Percentiles rank a stretch among this genome's conserved stretches.
phyloP scores from a whole-genome alignment of 1,140 invertebrate species.

The Drosophila azteca region DNA sequence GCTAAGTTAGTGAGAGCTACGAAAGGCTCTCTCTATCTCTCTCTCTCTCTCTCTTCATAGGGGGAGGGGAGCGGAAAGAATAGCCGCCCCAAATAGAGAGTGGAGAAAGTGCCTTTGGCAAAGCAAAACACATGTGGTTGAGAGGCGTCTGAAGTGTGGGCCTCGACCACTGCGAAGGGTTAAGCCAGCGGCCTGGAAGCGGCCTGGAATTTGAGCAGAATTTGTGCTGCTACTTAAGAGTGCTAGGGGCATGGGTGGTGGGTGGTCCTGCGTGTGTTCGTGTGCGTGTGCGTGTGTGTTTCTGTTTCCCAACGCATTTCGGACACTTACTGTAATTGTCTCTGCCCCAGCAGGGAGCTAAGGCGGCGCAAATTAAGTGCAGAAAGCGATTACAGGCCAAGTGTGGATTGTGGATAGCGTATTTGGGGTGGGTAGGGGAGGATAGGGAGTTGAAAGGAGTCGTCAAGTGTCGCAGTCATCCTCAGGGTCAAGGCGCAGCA shows the following conservation, averaged over 20 bases:
- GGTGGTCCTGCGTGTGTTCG: no score
- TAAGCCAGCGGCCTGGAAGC: constrained; percentile 59
- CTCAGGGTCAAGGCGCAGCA: constrained; percentile 60
- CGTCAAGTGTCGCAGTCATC: constrained; percentile 37
- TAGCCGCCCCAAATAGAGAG: constrained; percentile 9
- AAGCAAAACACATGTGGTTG: constrained; percentile 69
- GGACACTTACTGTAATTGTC: constrained; percentile 77
- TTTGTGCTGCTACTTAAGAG: constrained; percentile 59
- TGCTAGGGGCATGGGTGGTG: background rate
- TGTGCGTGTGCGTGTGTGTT: no score
- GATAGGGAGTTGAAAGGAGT: background rate
- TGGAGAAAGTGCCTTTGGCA: constrained; percentile 39
- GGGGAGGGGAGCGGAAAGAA: constrained; percentile 26
- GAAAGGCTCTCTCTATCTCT: constrained; percentile 17
- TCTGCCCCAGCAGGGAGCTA: constrained; percentile 41
- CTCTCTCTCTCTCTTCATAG: no score
- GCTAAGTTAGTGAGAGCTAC: constrained; percentile 63
- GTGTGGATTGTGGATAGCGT: background rate
- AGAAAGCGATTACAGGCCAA: constrained; percentile 63
- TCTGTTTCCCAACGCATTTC: constrained; percentile 49
- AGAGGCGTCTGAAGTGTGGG: constrained; percentile 36
- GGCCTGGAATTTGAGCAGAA: constrained; percentile 64
- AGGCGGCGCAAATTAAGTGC: constrained; percentile 72
- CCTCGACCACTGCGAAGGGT: constrained; percentile 56
- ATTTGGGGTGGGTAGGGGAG: background rate